phyloP scores from a whole-genome alignment of 2,113 vertebrate species.

The Sphyrna mokarran region DNA sequence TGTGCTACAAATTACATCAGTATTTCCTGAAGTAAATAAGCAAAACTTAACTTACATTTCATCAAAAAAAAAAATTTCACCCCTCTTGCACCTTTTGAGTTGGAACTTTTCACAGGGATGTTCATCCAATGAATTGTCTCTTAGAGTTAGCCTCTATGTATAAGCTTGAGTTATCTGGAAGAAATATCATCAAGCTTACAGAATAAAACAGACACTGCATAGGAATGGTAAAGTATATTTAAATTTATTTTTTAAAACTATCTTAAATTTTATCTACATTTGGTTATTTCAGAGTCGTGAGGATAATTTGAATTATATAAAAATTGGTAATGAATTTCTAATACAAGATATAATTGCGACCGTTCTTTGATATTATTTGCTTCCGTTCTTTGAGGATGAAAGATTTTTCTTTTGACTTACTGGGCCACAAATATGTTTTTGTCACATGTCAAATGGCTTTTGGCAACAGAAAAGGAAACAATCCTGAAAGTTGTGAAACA shows the following conservation, averaged over 20 bases:
- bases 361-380: slow-evolving; percentile 1
- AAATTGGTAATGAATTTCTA: neutral
- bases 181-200: neutral
- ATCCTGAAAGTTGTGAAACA: neutral
- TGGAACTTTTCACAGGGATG: neutral
- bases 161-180: neutral
- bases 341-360: neutral
- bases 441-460: slow-evolving; percentile 23
- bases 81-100: neutral
- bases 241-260: neutral
- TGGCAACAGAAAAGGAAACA: neutral
- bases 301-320: neutral
- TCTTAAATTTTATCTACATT: neutral
- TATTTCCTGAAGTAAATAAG: neutral
- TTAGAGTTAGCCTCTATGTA: neutral
- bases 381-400: neutral
- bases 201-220: neutral
- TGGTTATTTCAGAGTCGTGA: neutral
- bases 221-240: neutral
- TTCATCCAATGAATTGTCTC: neutral
- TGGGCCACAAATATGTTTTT: neutral
- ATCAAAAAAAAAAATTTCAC: neutral
- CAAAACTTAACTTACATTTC: neutral
- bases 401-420: neutral
- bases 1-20: neutral